phyloP scores from a whole-genome alignment of 2,888 invertebrate species.

The Polymixis flavicincta region DNA sequence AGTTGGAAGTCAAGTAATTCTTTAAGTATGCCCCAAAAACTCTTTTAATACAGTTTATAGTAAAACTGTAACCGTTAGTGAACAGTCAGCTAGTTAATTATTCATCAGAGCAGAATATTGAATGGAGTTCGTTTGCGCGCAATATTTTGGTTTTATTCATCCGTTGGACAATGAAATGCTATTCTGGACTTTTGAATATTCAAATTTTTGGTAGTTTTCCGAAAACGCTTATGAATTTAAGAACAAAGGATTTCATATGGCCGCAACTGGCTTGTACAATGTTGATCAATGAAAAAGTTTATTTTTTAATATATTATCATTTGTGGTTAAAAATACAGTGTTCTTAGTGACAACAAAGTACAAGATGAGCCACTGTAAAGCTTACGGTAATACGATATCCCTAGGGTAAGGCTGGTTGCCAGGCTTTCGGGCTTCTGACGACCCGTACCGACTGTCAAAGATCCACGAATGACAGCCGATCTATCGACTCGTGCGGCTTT shows the following conservation, averaged over 20 bases:
- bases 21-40: not conserved
- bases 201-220: conserved; percentile 34
- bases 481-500: no score
- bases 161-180: conserved; percentile 54
- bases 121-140: conserved; percentile 60
- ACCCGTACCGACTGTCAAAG: no score
- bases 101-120: conserved; percentile 67
- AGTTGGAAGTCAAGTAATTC: not conserved
- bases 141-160: conserved; percentile 62
- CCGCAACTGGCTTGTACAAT: not conserved
- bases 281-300: not conserved
- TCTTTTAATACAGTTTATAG: conserved; percentile 9
- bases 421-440: no score
- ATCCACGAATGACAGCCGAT: no score
- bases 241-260: conserved; percentile 11
- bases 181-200: conserved; percentile 54
- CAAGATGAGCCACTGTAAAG: not conserved
- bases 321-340: not conserved
- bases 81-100: conserved; percentile 66
- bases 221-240: conserved; percentile 37
- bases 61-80: conserved; percentile 30
- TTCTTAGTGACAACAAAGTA: not conserved
- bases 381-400: not conserved
- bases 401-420: no score
- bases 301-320: no score